Evolutionary conservation across 2,888 invertebrate species (phyloP).

Genomic region (Coelogynopora nodosa): DNA sequence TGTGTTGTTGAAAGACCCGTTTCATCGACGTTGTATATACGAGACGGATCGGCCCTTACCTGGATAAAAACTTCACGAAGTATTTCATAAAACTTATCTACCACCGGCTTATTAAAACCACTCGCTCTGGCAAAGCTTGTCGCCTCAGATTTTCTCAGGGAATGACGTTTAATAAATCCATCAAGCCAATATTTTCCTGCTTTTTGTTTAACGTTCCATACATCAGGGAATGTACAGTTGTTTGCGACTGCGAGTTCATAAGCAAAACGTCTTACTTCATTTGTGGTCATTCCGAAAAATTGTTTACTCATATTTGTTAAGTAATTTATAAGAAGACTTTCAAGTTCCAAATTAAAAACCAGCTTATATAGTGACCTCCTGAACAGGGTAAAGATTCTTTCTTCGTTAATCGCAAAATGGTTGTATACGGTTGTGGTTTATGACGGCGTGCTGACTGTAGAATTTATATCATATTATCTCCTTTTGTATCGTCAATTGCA

Average conservation of each 20-base stretch:
- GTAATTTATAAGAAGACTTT: not conserved
- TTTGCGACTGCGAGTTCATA: not conserved
- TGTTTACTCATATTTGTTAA: not conserved
- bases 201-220: not conserved
- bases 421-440: not conserved
- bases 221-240: not conserved
- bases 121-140: not conserved
- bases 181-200: not conserved
- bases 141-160: not conserved
- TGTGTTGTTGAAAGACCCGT: not conserved
- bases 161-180: not conserved
- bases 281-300: not conserved
- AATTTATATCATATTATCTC: not conserved
- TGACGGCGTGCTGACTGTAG: not conserved
- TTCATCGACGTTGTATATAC: not conserved
- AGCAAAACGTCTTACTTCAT: not conserved
- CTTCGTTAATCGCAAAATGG: not conserved
- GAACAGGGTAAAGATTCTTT: not conserved
- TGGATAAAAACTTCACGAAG: not conserved
- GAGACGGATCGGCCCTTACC: not conserved
- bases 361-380: not conserved
- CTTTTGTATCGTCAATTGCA: not conserved
- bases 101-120: not conserved
- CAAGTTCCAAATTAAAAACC: not conserved
- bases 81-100: not conserved